Base-by-base conservation (phyloP, 2,113 vertebrate genomes). In the Sarotherodon lohbergeri region DNA sequence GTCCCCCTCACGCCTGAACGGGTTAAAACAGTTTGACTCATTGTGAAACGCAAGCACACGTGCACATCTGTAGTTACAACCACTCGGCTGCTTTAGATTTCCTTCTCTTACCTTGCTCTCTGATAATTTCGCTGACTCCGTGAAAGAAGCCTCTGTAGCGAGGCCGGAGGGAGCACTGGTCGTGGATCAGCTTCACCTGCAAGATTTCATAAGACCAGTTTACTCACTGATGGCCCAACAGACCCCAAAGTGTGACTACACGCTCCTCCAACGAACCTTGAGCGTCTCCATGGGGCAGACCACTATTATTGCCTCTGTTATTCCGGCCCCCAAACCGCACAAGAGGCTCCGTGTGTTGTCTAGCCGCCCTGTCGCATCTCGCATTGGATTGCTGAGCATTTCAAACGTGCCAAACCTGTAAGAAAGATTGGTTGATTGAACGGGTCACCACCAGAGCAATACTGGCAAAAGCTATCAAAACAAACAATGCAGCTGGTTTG, bases 111-210 rank as follows among this genome's bases (percentile, higher is more conserved):
- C 97, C 96, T 89, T 97, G 96, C 85, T 97, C 96, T 87, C 94
- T 96, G 86, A 97, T 95, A 32, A 97, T 97, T 93, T 97, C 96
- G 17, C 93, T 93, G 36, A 97, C 94, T 14, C 96, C 97, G n/a
- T 97, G 97, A 85, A 96, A 97, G 94, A 97, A 97, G 17, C 97
- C 97, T 94, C 95, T 88, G 90, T 96, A 97, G 19, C 96, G 95
- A 78, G 96, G 96, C 14, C 92, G 92, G 39, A 95, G 89, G 8
- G 96, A 96, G 54, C 95, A 96, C 94, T 97, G 96, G 93, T 97
- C 96, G 27, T 97, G 97, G 90, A 97, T 97, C 90, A 97, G 89
- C 92, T 97, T 97, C 71, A 98, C 96, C 97, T 97, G 88, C n/a
- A 71, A 34, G 22, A 80, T 17, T 34, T 22, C 2, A 52, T 56